Evolutionary conservation across 2,113 vertebrate genomes (phyloP).

Genomic region (Psittacula cyanocephala): DNA sequence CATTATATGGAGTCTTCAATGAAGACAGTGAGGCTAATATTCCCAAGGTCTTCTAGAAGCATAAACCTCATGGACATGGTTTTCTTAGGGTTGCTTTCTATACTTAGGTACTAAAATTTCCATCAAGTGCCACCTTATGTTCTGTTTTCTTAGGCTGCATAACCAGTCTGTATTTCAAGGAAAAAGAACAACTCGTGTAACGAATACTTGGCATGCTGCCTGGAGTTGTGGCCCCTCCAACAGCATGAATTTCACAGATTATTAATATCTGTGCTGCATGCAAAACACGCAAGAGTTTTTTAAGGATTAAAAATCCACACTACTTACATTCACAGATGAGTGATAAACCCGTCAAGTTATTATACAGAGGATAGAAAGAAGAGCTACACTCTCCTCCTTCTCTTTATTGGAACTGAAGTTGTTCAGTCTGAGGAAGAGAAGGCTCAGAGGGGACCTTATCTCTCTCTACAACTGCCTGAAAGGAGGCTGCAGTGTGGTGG

Average conservation of each 20-base stretch:
- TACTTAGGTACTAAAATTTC: neutral
- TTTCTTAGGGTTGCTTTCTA: neutral
- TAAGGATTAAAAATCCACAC: neutral
- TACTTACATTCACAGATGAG: neutral
- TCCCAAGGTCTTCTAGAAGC: neutral
- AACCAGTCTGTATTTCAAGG: neutral
- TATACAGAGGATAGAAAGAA: neutral
- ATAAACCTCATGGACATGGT: neutral
- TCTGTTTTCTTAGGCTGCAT: neutral
- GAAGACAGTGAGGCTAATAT: neutral
- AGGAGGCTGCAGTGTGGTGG: neutral
- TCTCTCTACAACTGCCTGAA: neutral
- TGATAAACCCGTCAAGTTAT: neutral
- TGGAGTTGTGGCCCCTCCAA: neutral
- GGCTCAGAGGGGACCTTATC: neutral
- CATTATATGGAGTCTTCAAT: neutral
- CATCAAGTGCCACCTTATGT: neutral
- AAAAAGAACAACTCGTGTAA: neutral
- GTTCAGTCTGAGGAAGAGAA: neutral
- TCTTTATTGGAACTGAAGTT: neutral
- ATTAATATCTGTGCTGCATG: neutral
- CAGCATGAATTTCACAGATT: neutral
- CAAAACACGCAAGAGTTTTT: neutral
- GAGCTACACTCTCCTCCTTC: neutral
- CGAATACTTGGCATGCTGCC: neutral